Base-by-base conservation (phyloP, 2,888 invertebrate species). In the Polyommatus iphigenia region DNA sequence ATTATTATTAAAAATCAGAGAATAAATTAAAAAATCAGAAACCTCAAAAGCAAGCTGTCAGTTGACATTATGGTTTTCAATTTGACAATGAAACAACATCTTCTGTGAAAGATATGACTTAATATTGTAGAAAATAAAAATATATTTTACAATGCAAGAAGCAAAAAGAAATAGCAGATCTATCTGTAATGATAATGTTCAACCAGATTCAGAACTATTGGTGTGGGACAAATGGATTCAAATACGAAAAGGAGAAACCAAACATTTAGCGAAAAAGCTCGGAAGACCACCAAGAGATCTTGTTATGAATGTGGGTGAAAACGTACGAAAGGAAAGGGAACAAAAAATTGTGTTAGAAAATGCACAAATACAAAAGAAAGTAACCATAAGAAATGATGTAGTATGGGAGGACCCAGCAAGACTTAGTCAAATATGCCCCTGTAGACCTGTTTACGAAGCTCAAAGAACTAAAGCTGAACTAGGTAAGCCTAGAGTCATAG, bases 221-320 rank as follows among this genome's bases (percentile, higher is more conserved):
- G 79, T 87, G 24, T 93, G 94, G 94, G 91, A 92, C 80, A 88
- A 90, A 85, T 93, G 93, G 93, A 85, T 91, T 80, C 83, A 85
- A 81, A 90, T 91, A 72, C 86, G 94, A 79, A 85, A 86, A 81
- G 88, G 89, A 4, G 93, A 93, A 82, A 87, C 86, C 0, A 81
- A 80, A 7, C 82, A 83, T 50, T 85, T 94, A 50, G 87, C 85
- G 0, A 80, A 85, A 73, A 84, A 80, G 71, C 84, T 87, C 0
- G 77, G 83, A 2, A 84, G 88, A 78, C 83, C 85, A 57, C 89
- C 92, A 59, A 87, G 81, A 1, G 92, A 93, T 78, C 83, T 94
- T 29, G 82, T 87, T 13, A 93, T 94, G 92, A 93, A 93, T 80
- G 80, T 89, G 32, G 76, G 87, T 15, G 88, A 88, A 67, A 87